phyloP scores from a whole-genome alignment of 2,888 invertebrate genomes.

The Pseudanteris insignis region DNA sequence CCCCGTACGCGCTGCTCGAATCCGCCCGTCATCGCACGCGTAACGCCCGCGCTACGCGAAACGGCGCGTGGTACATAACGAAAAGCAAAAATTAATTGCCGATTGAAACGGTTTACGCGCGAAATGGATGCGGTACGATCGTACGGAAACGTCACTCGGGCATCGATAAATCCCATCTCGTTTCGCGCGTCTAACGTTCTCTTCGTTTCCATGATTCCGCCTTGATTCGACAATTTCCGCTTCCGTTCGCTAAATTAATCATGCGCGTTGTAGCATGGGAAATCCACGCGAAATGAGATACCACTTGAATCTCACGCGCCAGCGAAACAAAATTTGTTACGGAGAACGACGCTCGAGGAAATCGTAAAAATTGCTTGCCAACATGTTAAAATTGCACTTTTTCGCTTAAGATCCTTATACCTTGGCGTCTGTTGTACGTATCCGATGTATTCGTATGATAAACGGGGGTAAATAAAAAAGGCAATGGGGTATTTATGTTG shows the following conservation, averaged over 20 bases:
- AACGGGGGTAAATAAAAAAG: too few species aligned
- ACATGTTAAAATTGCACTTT: slow-evolving; percentile 16
- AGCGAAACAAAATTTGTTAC: slow-evolving; percentile 18
- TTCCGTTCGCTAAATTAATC: slow-evolving; percentile 43
- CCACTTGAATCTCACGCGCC: slow-evolving; percentile 23
- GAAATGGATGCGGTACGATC: too few species aligned
- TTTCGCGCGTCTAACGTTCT: slow-evolving; percentile 14
- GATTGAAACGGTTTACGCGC: too few species aligned
- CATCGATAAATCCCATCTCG: slow-evolving; percentile 28
- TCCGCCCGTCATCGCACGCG: too few species aligned
- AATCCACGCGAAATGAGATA: slow-evolving; percentile 23
- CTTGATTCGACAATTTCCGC: slow-evolving; percentile 42
- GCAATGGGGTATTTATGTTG: too few species aligned
- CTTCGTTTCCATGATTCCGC: slow-evolving; percentile 28
- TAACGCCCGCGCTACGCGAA: too few species aligned
- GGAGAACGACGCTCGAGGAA: slow-evolving; percentile 29
- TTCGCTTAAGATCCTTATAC: background rate
- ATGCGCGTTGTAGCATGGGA: slow-evolving; percentile 37
- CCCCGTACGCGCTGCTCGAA: too few species aligned
- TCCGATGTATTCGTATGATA: too few species aligned
- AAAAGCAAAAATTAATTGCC: background rate
- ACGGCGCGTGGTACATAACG: too few species aligned
- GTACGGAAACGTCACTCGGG: slow-evolving; percentile 9
- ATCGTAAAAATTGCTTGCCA: slow-evolving; percentile 24
- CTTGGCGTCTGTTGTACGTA: background rate